Evolutionary conservation across 2,888 invertebrate genomes (phyloP).

Genomic region (Polymixis flavicincta): DNA sequence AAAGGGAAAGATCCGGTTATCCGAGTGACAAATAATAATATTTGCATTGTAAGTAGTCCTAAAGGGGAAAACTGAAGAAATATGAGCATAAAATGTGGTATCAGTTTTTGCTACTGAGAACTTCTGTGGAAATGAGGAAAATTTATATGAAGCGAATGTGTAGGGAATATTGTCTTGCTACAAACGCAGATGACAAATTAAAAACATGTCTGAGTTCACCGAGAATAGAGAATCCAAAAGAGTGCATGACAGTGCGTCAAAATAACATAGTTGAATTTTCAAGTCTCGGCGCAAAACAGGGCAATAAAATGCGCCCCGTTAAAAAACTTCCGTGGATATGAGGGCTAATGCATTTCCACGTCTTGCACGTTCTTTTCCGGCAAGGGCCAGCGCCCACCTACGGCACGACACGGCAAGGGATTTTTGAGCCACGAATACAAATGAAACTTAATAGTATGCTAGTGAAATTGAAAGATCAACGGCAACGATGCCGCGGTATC

Average conservation of each 20-base stretch:
- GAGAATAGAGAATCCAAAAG: background rate
- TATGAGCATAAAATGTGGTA: background rate
- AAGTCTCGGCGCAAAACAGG: background rate
- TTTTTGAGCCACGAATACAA: no score
- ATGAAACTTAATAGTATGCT: no score
- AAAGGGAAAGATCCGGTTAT: slow-evolving; percentile 53
- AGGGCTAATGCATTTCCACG: background rate
- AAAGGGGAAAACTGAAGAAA: slow-evolving; percentile 16
- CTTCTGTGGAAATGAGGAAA: background rate
- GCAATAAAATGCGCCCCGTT: no score
- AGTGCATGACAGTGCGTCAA: background rate
- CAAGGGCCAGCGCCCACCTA: no score
- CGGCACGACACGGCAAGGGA: no score
- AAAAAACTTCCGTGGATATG: background rate
- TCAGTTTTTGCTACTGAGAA: background rate
- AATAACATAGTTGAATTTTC: background rate
- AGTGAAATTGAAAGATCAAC: no score
- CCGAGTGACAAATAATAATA: slow-evolving; percentile 47
- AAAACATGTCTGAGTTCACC: background rate
- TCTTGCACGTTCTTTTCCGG: background rate
- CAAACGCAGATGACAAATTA: background rate
- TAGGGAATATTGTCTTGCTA: background rate
- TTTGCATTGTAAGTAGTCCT: slow-evolving; percentile 38
- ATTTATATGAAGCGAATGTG: background rate
- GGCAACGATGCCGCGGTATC: no score